Conservation (phyloP, 92 coral and sea anemone genomes). For the Umimayanthus chanpuru region DNA sequence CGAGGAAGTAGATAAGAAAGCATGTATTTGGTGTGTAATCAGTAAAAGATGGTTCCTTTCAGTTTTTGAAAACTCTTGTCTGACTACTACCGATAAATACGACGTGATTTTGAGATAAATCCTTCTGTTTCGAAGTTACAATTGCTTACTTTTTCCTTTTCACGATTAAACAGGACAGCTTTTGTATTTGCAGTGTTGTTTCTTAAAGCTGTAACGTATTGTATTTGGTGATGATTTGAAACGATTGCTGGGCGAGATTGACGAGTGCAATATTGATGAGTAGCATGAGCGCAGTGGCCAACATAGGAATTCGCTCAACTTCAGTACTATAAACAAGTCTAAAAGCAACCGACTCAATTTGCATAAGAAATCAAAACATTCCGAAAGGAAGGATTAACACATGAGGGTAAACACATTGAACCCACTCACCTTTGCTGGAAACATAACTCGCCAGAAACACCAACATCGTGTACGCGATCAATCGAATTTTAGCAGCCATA, state of each 20-base stretch:
- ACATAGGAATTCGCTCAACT: constrained; percentile 37
- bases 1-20: constrained; percentile 1
- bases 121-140: not conserved
- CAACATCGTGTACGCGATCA: not conserved
- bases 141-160: not conserved
- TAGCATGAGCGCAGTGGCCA: not conserved
- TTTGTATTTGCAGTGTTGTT: not conserved
- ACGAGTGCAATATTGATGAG: constrained; percentile 6
- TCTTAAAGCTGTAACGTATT: not conserved
- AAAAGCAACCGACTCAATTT: constrained; percentile 36
- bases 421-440: constrained; percentile 25
- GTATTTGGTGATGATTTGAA: not conserved
- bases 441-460: constrained; percentile 13
- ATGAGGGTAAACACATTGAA: constrained; percentile 29
- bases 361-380: constrained; percentile 48
- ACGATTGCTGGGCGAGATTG: constrained; percentile 18
- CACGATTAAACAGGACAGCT: not conserved
- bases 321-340: constrained; percentile 31
- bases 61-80: not conserved
- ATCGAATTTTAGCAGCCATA: not conserved
- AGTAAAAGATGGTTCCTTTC: not conserved
- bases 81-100: not conserved
- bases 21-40: not conserved
- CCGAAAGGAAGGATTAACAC: constrained; percentile 32
- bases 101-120: not conserved